A percentile compares a stretch with the other conserved stretches of the same genome.
Evolutionary conservation across 2,888 invertebrate species (phyloP).

Genomic region (Diogma glabrata): DNA sequence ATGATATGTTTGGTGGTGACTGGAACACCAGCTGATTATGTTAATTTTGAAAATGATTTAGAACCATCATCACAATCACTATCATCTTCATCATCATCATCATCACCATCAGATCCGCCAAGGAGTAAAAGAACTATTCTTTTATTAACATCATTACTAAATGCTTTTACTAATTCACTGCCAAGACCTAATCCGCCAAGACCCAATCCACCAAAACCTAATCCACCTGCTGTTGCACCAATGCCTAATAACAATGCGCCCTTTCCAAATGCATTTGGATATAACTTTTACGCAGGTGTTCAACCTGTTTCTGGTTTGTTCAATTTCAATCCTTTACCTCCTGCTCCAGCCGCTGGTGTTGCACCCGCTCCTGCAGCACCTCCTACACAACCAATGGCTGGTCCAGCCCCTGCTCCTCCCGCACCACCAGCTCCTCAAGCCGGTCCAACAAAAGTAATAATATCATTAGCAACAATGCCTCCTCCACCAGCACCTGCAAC

Average conservation of each 20-base stretch:
- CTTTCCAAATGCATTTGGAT: background rate
- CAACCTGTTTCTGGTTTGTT: constrained; percentile 1
- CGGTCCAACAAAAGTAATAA: background rate
- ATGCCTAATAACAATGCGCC: background rate
- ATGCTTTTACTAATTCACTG: constrained; percentile 8
- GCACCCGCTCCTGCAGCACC: background rate
- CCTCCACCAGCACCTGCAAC: background rate
- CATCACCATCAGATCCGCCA: no score
- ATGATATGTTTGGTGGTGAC: background rate
- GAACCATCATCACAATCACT: constrained; percentile 5
- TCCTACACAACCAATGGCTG: no score
- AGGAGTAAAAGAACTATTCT: constrained; percentile 6
- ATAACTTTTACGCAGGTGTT: constrained; percentile 2
- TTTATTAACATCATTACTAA: constrained; percentile 6
- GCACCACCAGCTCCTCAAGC: constrained; percentile 6
- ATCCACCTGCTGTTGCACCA: background rate
- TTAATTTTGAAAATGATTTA: background rate
- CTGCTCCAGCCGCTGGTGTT: no score
- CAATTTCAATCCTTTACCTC: background rate
- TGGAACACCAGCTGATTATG: constrained; percentile 1
- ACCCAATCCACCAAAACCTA: constrained; percentile 3
- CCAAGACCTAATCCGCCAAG: constrained; percentile 5
- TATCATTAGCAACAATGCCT: background rate
- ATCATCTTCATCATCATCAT: constrained; percentile 5
- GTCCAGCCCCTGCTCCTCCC: constrained; percentile 1